A percentile compares a stretch with the other conserved stretches of the same genome.
phyloP scores from a whole-genome alignment of 2,888 invertebrate genomes.

The Adineta ricciae region DNA sequence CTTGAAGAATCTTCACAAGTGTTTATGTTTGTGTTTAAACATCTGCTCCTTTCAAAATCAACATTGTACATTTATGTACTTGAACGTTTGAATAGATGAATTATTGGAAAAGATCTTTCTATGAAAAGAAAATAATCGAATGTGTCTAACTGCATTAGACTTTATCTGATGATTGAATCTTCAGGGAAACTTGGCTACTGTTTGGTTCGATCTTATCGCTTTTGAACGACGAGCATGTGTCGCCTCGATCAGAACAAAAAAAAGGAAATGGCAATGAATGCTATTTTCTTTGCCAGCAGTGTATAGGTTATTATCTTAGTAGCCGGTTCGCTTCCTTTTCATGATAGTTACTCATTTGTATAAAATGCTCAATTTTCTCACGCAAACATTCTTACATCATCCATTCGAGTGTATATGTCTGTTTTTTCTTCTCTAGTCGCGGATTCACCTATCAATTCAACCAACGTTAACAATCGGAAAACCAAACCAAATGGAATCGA shows the following conservation, averaged over 20 bases:
- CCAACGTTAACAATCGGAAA: not conserved
- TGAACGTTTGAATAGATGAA: not conserved
- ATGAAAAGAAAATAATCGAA: not conserved
- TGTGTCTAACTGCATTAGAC: not conserved
- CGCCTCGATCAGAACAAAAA: not conserved
- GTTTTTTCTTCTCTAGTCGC: not conserved
- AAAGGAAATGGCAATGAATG: slow-evolving; percentile 5
- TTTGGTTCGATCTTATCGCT: not conserved
- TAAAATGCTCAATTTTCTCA: not conserved
- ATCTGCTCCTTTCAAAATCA: not conserved
- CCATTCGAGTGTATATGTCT: not conserved
- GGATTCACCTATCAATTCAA: not conserved
- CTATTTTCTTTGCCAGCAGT: not conserved
- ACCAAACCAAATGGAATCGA: not conserved
- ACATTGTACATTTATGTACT: not conserved
- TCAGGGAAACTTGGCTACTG: not conserved
- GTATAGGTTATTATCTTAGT: slow-evolving; percentile 7
- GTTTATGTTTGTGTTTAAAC: not conserved
- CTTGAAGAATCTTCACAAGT: not conserved
- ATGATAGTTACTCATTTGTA: not conserved
- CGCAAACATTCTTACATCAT: slow-evolving; percentile 5
- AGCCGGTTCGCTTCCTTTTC: not conserved
- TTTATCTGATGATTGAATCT: not conserved
- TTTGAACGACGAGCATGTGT: slow-evolving; percentile 1
- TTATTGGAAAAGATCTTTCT: not conserved